A percentile compares a stretch with the other conserved stretches of the same genome.
These are phyloP conservation scores for Seriola rivoliana DNA, from an alignment of 2,113 vertebrate species.

Conservation along the genomic window DNA sequence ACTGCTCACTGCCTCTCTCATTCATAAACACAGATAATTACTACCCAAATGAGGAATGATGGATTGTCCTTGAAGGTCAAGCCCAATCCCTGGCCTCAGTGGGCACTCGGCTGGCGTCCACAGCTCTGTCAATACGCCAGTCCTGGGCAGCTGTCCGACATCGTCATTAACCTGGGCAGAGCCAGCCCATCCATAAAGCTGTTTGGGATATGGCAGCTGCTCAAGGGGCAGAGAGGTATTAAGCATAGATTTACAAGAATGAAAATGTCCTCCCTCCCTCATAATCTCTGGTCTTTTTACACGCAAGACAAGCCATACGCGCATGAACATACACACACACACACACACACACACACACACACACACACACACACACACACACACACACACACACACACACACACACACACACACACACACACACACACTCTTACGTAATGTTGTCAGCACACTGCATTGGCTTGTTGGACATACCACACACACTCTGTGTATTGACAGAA, in stretches of 20 bases:
- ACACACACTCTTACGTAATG: conserved; percentile 62
- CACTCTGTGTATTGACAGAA: conserved; percentile 52
- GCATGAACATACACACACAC: conserved; percentile 46
- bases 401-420: conserved; percentile 40
- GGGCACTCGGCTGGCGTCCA: conserved; percentile 44
- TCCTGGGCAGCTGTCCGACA: conserved; percentile 71
- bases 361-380: conserved; percentile 47
- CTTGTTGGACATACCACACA: conserved; percentile 31
- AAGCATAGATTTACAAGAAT: conserved; percentile 82
- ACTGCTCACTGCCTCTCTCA: conserved; percentile 23
- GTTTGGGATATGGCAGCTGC: conserved; percentile 79
- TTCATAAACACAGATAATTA: conserved; percentile 64
- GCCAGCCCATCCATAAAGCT: conserved; percentile 69
- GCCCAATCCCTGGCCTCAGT: conserved; percentile 48
- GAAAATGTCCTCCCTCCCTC: conserved; percentile 72
- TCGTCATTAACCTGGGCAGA: conserved; percentile 73
- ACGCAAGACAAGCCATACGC: conserved; percentile 60
- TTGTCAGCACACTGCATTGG: conserved; percentile 28
- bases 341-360: conserved; percentile 34
- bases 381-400: conserved; percentile 39
- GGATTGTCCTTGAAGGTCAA: conserved; percentile 71
- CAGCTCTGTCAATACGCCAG: conserved; percentile 42
- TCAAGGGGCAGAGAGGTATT: conserved; percentile 81
- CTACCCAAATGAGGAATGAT: conserved; percentile 65
- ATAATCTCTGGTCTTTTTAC: conserved; percentile 76